A percentile compares a stretch with the other conserved stretches of the same genome.
These are phyloP conservation scores for Tachycineta bicolor DNA, from an alignment of 2,113 vertebrate species.

Conservation along the genomic window DNA sequence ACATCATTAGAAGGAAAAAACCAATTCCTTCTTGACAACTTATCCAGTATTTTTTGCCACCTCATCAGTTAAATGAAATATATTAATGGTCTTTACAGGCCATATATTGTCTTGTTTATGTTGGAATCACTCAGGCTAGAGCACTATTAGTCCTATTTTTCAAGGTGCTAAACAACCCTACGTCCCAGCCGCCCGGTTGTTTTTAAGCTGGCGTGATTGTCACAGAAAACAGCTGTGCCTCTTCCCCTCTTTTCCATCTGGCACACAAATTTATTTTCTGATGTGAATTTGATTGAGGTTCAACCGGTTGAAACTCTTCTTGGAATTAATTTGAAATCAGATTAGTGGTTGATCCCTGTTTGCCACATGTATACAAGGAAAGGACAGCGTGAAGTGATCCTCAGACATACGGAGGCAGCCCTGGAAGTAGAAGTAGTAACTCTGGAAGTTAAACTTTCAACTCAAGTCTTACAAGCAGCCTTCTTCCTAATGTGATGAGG, in stretches of 20 bases:
- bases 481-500: background rate
- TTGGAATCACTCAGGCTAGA: background rate
- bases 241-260: background rate
- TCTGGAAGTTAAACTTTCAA: background rate
- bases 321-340: background rate
- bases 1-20: background rate
- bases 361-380: background rate
- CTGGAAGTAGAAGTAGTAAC: background rate
- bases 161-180: background rate
- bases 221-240: background rate
- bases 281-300: background rate
- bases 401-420: background rate
- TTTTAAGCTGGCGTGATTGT: background rate
- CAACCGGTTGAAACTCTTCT: background rate
- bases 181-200: fast-evolving
- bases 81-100: background rate
- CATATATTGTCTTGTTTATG: background rate
- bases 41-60: background rate
- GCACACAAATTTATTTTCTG: background rate
- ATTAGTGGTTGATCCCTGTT: background rate
- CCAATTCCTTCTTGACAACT: background rate
- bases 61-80: background rate
- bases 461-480: background rate
- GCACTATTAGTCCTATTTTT: background rate
- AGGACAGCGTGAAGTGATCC: background rate